Evolutionary conservation across 2,113 vertebrate genomes (phyloP), one percentile per base, ranked within the genome.

Genomic region (Lates calcarifer): DNA sequence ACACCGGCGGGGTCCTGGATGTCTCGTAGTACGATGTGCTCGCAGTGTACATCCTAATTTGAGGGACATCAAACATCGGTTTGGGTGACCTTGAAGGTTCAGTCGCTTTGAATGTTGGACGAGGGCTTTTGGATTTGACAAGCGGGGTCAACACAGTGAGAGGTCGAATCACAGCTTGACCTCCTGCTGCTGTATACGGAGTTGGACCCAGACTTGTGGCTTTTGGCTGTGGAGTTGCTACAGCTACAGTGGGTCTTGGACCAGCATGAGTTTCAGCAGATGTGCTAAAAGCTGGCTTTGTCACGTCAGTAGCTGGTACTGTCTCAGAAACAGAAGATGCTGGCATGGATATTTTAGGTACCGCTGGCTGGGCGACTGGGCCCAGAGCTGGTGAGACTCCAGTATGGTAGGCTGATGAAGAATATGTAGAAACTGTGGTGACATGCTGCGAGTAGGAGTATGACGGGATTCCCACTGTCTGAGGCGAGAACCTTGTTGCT

Each of bases 31-130:
- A 94, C 0, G 92, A 93, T 11, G 94, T 90, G 61, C 89, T 95
- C 1, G 94, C 92, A 0, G 94, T 96, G 80, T 95, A 95, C 86
- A 91, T 91, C 70, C 89, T 90, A 28, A 95, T 95, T 85, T 94
- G 88, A 56, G 94, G 94, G 45, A 95, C 94, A 31, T 95, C 95
- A 91, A 95, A 95, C 93, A 95, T 93, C 0, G 95, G 90, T 85
- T 81, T 95, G 49, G 94, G 93, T 2, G 92, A 90, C 93, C 80
- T 95, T 26, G 89, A 89, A 53, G 29, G 81, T 51, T 94, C 88
- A 0, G 85, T 91, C 82, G 56, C 78, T 17, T 78, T 91, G 57
- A 80, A 92, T 15, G 37, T 87, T 69, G 93, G 94, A 76, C 91
- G 90, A 90, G 87, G 83, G 89, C 91, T 89, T 85, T 41, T 84